These are phyloP conservation scores for Thunnus thynnus DNA, from an alignment of 2,113 vertebrate species.

Conservation along the genomic window DNA sequence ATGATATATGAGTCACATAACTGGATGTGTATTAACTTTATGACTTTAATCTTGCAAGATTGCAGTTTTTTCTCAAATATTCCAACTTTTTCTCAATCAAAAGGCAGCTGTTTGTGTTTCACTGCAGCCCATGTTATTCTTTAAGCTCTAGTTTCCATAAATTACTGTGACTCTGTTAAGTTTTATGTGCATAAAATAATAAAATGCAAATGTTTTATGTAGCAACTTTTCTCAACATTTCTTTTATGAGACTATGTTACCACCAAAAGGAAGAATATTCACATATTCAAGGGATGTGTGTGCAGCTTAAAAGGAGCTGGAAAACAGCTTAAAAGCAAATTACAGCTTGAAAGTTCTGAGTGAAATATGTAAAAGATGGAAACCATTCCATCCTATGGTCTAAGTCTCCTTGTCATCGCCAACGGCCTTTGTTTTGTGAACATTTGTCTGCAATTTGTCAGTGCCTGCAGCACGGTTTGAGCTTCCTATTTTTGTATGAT, in stretches of 20 bases:
- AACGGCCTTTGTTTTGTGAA: constrained; percentile 57
- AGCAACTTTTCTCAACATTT: background rate
- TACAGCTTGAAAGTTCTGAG: background rate
- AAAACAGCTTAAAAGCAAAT: background rate
- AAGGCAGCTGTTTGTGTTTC: background rate
- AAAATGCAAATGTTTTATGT: background rate
- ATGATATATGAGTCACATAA: too few relatives aligned
- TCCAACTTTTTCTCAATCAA: too few relatives aligned
- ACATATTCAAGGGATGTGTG: background rate
- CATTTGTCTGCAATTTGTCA: constrained; percentile 70
- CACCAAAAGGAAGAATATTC: background rate
- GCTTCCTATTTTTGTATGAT: constrained; percentile 55
- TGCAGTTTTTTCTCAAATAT: too few relatives aligned
- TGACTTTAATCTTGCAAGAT: too few relatives aligned
- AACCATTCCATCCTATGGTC: constrained; percentile 22
- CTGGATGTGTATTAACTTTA: too few relatives aligned
- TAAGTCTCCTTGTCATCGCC: constrained; percentile 54
- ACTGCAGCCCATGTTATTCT: background rate
- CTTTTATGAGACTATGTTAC: background rate
- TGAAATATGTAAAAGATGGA: constrained; percentile 43
- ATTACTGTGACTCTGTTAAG: background rate
- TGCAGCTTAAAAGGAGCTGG: background rate
- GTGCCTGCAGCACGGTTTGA: constrained; percentile 56
- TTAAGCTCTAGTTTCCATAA: background rate
- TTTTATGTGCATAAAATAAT: background rate